Base-by-base conservation (phyloP, 2,797 vertebrate genomes). In the Bradypus variegatus region DNA sequence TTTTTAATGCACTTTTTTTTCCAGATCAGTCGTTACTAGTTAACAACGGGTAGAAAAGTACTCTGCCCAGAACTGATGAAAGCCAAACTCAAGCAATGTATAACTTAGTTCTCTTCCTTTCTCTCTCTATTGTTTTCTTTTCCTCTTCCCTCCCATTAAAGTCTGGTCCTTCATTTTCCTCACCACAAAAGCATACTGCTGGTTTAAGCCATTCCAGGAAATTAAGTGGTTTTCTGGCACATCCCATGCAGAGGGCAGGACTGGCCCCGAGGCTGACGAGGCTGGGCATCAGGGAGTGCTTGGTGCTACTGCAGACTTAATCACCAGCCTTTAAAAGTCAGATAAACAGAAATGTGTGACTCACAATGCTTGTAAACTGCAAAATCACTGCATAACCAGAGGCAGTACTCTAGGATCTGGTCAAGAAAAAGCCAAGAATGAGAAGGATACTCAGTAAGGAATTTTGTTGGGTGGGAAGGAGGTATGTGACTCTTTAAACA, bases 301-400 rank as follows among this genome's bases (percentile, higher is more conserved):
- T 60, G 85, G 82, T 72, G 58, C 48, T 25, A 6, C 16, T 10
- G 25, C 19, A 6, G 45, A 48, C n/a, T 85, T 91, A 78, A 60
- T 88, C 31, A 18, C 80, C 48, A n/a, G 38, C n/a, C 82, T 81
- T 89, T 53, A 65, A 88, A 91, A 70, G 86, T 77, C 53, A 69
- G 76, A 84, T 87, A 81, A 92, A 92, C 90, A 53, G 13, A 86
- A 53, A 80, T 12, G 9, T 38, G 5, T 92, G 91, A 89, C 21
- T 92, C 86, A 76, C 4, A 11, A 2, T 21, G 50, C 82, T 45
- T 76, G 36, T 86, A 18, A 79, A 58, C n/a, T 65, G 86, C n/a
- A 81, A 70, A 67, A 33, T 60, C 29, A 38, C 36, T 23, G 7
- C 25, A 3, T n/a, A 36, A 41, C 41, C 62, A 31, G 72, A 87